Conservation (phyloP, 2,888 invertebrate genomes). For the Drosophila vallismaia region DNA sequence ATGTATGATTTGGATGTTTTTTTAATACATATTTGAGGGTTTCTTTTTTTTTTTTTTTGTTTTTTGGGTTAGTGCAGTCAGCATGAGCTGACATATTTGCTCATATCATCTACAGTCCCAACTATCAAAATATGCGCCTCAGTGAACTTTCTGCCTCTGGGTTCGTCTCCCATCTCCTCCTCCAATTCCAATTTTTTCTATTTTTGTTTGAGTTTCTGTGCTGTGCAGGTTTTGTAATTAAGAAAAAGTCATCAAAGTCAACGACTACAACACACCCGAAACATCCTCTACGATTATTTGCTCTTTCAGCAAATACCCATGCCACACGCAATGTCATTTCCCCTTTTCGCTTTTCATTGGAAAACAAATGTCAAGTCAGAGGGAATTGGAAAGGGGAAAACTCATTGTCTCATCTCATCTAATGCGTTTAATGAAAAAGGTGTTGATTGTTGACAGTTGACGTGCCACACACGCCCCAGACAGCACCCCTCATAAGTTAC, state of each 20-base stretch:
- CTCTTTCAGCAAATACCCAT: constrained; percentile 40
- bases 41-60: neutral
- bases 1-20: constrained; percentile 12
- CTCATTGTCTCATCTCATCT: constrained; percentile 58
- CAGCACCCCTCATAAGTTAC: constrained; percentile 32
- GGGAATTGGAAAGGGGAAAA: neutral
- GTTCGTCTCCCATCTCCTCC: neutral
- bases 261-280: constrained; percentile 51
- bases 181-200: neutral
- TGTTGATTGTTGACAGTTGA: constrained; percentile 76
- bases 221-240: constrained; percentile 72
- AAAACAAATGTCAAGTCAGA: constrained; percentile 72
- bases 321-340: constrained; percentile 63
- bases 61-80: constrained; percentile 35
- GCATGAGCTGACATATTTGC: constrained; percentile 62
- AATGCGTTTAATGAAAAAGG: constrained; percentile 79
- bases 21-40: neutral
- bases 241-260: constrained; percentile 79
- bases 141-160: constrained; percentile 51
- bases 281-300: constrained; percentile 61
- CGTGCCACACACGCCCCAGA: constrained; percentile 19
- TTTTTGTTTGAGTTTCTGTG: constrained; percentile 8
- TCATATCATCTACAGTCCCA: constrained; percentile 48
- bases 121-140: constrained; percentile 42
- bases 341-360: constrained; percentile 71